Percentiles rank a stretch among this genome's conserved stretches.
These are phyloP conservation scores for Ptychobarbus kaznakovi DNA, from an alignment of 2,797 vertebrate genomes.

Conservation along the genomic window DNA sequence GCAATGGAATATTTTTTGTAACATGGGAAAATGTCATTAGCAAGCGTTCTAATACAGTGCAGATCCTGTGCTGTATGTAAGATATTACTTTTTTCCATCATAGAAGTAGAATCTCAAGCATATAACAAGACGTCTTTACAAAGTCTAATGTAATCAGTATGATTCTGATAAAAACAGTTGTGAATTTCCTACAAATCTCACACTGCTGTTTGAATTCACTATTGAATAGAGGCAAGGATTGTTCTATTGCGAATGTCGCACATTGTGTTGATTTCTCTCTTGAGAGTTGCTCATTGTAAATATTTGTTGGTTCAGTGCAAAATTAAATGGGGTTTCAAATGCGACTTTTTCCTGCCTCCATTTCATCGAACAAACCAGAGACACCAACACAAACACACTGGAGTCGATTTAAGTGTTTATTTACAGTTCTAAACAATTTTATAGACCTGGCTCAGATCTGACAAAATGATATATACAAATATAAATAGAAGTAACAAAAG, in stretches of 20 bases:
- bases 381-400: constrained; percentile 51
- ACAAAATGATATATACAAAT: constrained; percentile 79
- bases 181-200: constrained; percentile 27
- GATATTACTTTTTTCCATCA: constrained; percentile 36
- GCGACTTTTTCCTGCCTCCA: neutral
- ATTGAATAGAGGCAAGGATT: constrained; percentile 16
- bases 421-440: constrained; percentile 75
- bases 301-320: constrained; percentile 34
- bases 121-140: constrained; percentile 2
- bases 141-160: constrained; percentile 34
- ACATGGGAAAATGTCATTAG: constrained; percentile 57
- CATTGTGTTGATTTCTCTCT: constrained; percentile 11
- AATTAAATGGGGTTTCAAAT: constrained; percentile 38
- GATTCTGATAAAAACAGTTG: neutral
- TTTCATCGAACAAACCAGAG: constrained; percentile 41
- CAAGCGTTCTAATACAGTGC: constrained; percentile 3
- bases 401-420: constrained; percentile 74
- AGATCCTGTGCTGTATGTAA: constrained; percentile 48
- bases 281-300: constrained; percentile 36
- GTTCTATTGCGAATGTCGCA: neutral
- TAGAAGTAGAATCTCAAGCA: constrained; percentile 27
- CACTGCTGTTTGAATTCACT: constrained; percentile 6
- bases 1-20: constrained; percentile 76
- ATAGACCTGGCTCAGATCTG: constrained; percentile 69
- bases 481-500: constrained; percentile 76